Evolutionary conservation across 1,140 invertebrate species (phyloP), one percentile per base, ranked within the genome.

Genomic region (Stratiolaelaps scimitus): DNA sequence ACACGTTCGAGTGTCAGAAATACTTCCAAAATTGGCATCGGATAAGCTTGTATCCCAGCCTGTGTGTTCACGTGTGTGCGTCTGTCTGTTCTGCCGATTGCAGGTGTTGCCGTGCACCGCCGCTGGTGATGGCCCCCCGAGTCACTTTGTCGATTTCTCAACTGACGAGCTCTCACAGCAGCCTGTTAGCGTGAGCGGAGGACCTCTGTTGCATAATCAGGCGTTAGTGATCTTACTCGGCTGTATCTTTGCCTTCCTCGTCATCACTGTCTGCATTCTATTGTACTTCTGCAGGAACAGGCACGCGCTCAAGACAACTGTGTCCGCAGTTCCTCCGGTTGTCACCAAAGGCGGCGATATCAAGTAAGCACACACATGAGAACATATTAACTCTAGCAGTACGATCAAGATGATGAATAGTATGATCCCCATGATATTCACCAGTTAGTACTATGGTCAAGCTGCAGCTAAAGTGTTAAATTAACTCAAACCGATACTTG

Each of bases 111-210:
- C 53, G 23, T 60, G 17, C 53, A 60, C 53, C 2, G 53, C 53
- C 13, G 53, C 34, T 1, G 53, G 53, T 34, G 53, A 60, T 34
- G 53, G 53, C 34, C 53, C 53, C 15, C 53, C 53, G 53, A 60
- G 53, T 26, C 53, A 60, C 34, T 60, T 60, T 23, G 53, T 60
- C 53, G 53, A 60, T 10, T 60, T 60, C 23, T 60, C 53, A n/a
- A 60, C 53, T 26, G 53, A 60, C 53, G 53, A 60, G 34, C 53
- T 60, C 2, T 60, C 53, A 15, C 53, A 60, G 23, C 53, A 60
- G 23, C 53, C 53, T 15, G 53, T 60, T 15, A 34, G 26, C 15
- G 26, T 60, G 26, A 60, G 20, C 53, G 34, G 53, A 17, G 34
- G 53, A 17, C 53, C 53, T 15, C 34, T 60, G 26, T 29, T 60